These are phyloP conservation scores for Procambarus clarkii DNA, from an alignment of 1,140 invertebrate species.

Conservation along the genomic window DNA sequence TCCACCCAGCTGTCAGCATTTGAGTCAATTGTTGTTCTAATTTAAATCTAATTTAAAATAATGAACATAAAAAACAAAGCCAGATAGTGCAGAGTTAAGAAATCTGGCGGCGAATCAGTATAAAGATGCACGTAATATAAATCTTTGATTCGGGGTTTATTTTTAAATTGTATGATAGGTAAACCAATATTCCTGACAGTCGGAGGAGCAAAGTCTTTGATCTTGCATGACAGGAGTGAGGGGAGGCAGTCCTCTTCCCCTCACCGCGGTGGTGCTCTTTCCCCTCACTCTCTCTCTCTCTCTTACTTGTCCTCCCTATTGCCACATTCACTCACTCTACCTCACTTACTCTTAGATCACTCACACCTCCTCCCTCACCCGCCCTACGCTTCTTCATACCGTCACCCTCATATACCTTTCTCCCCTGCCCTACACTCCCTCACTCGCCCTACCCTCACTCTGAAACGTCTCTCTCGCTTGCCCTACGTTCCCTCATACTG, in stretches of 20 bases:
- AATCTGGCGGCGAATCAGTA: not conserved
- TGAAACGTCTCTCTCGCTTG: no score
- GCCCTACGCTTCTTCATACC: not conserved
- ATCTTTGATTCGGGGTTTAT: slow-evolving; percentile 1
- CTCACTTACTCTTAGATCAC: not conserved
- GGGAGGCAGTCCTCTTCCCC: not conserved
- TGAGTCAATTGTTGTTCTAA: no score
- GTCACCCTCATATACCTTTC: no score
- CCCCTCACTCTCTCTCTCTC: not conserved
- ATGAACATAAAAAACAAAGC: no score
- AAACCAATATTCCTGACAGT: slow-evolving; percentile 30
- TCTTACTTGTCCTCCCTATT: not conserved
- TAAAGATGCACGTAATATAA: no score
- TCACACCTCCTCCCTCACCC: not conserved
- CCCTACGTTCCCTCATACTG: no score
- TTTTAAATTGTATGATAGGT: slow-evolving; percentile 17
- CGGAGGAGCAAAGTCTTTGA: slow-evolving; percentile 7
- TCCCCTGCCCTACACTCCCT: no score
- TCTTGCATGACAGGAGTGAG: slow-evolving; percentile 16
- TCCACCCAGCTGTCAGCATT: no score
- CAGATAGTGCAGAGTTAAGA: no score
- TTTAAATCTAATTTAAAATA: no score
- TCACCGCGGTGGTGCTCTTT: not conserved
- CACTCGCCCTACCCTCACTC: no score
- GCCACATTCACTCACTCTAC: not conserved